phyloP scores from a whole-genome alignment of 2,113 vertebrate genomes.

The Emydura subglobosa region DNA sequence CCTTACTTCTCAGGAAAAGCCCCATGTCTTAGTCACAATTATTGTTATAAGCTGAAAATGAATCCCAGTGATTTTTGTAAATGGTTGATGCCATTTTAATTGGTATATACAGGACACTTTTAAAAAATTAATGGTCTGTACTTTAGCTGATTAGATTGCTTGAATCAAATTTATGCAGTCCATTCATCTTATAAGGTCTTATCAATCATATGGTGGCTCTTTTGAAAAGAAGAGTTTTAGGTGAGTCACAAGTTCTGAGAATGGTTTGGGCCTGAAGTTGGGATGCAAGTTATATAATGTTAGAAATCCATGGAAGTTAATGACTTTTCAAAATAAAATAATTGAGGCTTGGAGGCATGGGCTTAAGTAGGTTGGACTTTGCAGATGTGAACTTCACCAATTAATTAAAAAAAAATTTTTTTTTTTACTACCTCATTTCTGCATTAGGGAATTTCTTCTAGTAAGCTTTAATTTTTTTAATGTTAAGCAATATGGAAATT shows the following conservation, averaged over 20 bases:
- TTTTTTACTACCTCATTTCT: not conserved
- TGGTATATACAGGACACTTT: not conserved
- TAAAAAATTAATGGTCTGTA: not conserved
- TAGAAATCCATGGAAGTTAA: not conserved
- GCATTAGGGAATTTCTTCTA: not conserved
- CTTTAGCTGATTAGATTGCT: not conserved
- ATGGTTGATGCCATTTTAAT: not conserved
- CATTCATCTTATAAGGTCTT: not conserved
- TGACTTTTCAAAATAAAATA: not conserved
- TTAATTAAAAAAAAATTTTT: not conserved
- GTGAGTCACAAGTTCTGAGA: not conserved
- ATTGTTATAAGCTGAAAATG: conserved; percentile 26
- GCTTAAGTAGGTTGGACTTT: not conserved
- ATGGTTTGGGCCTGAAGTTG: not conserved
- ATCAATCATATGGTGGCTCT: not conserved
- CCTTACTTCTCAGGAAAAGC: conserved; percentile 71
- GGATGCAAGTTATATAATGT: not conserved
- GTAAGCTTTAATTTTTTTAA: not conserved
- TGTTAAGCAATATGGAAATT: conserved; percentile 24
- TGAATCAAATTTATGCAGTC: not conserved
- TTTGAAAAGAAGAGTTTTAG: not conserved
- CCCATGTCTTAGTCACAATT: conserved; percentile 38
- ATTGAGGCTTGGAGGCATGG: not conserved
- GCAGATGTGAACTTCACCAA: not conserved
- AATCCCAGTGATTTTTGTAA: conserved; percentile 9